These are phyloP conservation scores for Uria lomvia DNA, from an alignment of 2,113 vertebrate species.

Conservation along the genomic window DNA sequence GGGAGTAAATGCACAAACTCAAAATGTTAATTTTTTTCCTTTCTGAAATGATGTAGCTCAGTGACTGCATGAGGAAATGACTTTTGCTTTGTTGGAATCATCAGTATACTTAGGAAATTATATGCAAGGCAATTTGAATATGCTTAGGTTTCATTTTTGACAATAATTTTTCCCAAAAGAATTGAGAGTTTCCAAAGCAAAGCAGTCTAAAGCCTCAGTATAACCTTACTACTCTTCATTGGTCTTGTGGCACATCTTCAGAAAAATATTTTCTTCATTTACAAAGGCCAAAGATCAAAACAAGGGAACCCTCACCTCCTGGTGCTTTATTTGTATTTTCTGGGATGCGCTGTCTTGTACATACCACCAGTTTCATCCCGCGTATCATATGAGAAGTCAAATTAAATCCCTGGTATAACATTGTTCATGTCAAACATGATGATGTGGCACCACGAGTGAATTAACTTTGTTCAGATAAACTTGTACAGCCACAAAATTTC, in stretches of 20 bases:
- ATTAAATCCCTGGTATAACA: neutral
- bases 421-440: neutral
- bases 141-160: neutral
- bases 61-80: neutral
- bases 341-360: neutral
- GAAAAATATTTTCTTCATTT: neutral
- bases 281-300: neutral
- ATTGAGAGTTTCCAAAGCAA: neutral
- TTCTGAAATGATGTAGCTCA: neutral
- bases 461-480: neutral
- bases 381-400: neutral
- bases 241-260: neutral
- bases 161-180: neutral
- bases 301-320: neutral
- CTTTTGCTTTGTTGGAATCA: neutral
- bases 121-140: neutral
- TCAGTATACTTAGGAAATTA: neutral
- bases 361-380: neutral
- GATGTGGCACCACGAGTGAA: neutral
- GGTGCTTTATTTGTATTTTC: neutral
- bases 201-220: neutral
- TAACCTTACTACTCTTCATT: neutral
- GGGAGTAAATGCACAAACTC: neutral
- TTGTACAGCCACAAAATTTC: neutral
- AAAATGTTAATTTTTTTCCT: neutral